These are phyloP conservation scores for Gnathonemus echidnorhynchus DNA, from an alignment of 2,113 vertebrate genomes.

Conservation along the genomic window DNA sequence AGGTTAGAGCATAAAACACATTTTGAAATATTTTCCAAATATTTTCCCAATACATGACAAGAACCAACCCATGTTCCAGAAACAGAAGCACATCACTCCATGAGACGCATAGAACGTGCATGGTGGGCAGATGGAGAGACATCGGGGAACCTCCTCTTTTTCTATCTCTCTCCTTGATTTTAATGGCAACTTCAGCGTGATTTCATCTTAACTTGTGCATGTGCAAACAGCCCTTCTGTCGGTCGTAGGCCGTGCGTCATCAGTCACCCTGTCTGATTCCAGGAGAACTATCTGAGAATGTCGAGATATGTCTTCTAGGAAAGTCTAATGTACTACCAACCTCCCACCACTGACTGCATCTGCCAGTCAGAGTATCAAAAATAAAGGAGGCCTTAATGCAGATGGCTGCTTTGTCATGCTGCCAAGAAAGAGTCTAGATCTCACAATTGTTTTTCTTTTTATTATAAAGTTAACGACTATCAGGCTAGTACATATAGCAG, in stretches of 20 bases:
- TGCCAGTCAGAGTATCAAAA: not conserved
- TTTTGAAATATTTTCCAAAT: not conserved
- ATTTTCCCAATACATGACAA: not conserved
- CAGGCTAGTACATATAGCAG: slow-evolving; percentile 63
- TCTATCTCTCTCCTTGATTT: not conserved
- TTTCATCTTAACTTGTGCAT: slow-evolving; percentile 10
- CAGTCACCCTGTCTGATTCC: not conserved
- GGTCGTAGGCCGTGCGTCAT: not conserved
- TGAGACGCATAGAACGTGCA: not conserved
- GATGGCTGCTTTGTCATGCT: not conserved
- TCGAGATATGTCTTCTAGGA: not conserved
- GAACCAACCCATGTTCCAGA: not conserved
- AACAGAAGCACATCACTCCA: not conserved
- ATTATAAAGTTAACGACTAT: slow-evolving; percentile 82
- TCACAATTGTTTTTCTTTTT: slow-evolving; percentile 50
- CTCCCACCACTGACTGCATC: not conserved
- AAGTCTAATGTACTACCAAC: not conserved
- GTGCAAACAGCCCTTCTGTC: not conserved
- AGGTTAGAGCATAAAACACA: not conserved
- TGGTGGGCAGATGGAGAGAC: not conserved
- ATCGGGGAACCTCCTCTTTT: not conserved
- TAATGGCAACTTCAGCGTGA: slow-evolving; percentile 14
- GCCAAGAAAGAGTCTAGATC: not conserved
- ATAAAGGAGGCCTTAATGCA: not conserved
- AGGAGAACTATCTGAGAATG: not conserved